Conservation (phyloP, 1,140 invertebrate genomes). For the Uloborus diversus region DNA sequence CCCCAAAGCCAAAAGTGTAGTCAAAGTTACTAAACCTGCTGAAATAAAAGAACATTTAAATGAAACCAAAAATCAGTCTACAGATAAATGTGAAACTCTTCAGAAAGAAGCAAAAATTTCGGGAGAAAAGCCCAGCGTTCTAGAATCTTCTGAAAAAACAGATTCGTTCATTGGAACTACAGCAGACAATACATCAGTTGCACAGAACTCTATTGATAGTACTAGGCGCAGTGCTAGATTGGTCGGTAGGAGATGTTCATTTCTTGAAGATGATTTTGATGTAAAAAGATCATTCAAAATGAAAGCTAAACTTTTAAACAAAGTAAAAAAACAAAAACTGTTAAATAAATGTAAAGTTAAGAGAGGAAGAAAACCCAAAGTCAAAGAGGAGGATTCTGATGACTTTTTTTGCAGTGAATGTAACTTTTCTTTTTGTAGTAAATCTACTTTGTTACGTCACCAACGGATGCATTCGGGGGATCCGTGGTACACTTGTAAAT, state of each 20-base stretch:
- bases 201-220: no score
- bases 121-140: no score
- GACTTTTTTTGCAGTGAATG: constrained; percentile 20
- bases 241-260: constrained; percentile 20
- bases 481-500: constrained; percentile 33
- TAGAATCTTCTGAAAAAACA: no score
- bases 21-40: not conserved
- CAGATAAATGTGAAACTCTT: not conserved
- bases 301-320: not conserved
- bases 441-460: constrained; percentile 41
- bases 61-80: no score
- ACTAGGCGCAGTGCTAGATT: constrained; percentile 38
- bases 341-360: not conserved
- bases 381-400: constrained; percentile 7
- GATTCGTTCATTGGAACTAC: no score
- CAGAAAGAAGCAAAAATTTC: no score
- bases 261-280: constrained; percentile 21
- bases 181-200: no score
- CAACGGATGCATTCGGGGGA: constrained; percentile 52
- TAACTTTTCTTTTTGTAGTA: constrained; percentile 42
- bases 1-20: no score
- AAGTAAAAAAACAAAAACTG: constrained; percentile 9
- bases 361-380: constrained; percentile 21
- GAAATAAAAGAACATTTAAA: constrained; percentile 28
- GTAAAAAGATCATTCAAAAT: not conserved